Conservation (phyloP, 2,888 invertebrate species). For the Ctenicera cuprea region DNA sequence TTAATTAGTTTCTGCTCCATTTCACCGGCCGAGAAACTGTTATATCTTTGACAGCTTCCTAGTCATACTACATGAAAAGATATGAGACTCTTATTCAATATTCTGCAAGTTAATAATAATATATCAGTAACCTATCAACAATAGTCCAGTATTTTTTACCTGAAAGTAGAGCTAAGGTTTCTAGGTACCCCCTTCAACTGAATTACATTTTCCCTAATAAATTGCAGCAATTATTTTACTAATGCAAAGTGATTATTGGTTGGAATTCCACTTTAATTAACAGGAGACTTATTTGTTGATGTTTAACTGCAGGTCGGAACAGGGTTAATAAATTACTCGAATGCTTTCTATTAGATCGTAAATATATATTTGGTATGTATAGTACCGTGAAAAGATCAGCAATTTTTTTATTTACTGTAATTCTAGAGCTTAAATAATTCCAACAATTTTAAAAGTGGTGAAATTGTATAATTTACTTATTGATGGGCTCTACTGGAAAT, state of each 20-base stretch:
- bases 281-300: conserved; percentile 60
- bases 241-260: conserved; percentile 62
- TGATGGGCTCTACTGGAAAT: no score
- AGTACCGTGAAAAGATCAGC: not conserved
- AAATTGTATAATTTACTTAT: no score
- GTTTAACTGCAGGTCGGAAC: conserved; percentile 39
- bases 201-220: conserved; percentile 55
- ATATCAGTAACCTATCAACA: no score
- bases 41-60: no score
- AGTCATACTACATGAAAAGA: no score
- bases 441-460: no score
- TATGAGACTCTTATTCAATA: no score
- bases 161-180: no score
- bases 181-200: conserved; percentile 20
- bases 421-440: no score
- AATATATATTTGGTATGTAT: not conserved
- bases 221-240: conserved; percentile 62
- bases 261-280: conserved; percentile 63
- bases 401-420: not conserved
- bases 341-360: not conserved
- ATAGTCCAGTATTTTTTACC: not conserved
- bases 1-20: no score
- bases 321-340: conserved; percentile 11
- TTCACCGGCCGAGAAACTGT: no score
- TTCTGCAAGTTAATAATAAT: no score